These are phyloP conservation scores for Lasius platythorax DNA, from an alignment of 2,888 invertebrate species.

Conservation along the genomic window DNA sequence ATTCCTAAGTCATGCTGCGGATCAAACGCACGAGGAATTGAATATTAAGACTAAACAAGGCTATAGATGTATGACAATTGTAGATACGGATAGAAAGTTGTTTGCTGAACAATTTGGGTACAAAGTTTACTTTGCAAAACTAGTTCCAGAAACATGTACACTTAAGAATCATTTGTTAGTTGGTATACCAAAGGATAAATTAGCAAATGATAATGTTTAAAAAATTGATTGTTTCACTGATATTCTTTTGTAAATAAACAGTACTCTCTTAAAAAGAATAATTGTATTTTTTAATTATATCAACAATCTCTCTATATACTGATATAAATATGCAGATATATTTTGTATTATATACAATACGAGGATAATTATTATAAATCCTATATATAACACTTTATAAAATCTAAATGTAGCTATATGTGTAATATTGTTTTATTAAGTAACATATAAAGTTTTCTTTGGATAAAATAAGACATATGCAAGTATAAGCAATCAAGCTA, in stretches of 20 bases:
- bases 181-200: constrained; percentile 86
- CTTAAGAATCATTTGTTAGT: constrained; percentile 96
- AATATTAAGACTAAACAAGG: constrained; percentile 92
- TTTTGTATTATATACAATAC: not conserved
- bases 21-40: constrained; percentile 93
- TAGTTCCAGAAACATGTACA: constrained; percentile 94
- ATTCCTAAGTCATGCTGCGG: constrained; percentile 95
- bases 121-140: constrained; percentile 90
- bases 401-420: too few relatives aligned
- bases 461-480: too few relatives aligned
- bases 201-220: not conserved
- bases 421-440: too few relatives aligned
- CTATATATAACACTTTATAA: too few relatives aligned
- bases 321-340: not conserved
- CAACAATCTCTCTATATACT: not conserved
- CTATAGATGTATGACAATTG: constrained; percentile 94
- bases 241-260: constrained; percentile 10
- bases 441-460: too few relatives aligned
- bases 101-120: constrained; percentile 93
- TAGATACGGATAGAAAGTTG: constrained; percentile 94
- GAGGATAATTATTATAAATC: too few relatives aligned
- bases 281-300: not conserved
- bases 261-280: not conserved
- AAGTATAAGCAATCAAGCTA: too few relatives aligned
- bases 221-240: constrained; percentile 25